phyloP scores from a whole-genome alignment of 2,888 invertebrate genomes.

The Metopia argyrocephala region DNA sequence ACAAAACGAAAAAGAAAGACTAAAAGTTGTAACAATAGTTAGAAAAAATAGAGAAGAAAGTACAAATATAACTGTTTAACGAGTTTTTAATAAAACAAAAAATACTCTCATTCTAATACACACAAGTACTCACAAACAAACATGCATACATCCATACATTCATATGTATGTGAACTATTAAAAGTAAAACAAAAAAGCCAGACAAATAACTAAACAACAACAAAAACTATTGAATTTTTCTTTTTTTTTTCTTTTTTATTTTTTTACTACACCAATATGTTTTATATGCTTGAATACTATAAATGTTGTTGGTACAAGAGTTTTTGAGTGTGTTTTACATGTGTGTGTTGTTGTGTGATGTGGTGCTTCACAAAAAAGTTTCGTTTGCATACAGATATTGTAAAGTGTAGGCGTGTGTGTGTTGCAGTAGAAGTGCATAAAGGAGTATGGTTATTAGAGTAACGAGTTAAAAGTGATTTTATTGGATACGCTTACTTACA shows the following conservation, averaged over 20 bases:
- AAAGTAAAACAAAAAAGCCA: background rate
- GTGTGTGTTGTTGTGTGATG: no score
- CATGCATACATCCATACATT: background rate
- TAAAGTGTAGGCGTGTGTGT: background rate
- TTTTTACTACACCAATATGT: no score
- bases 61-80: background rate
- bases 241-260: no score
- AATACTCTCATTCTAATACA: background rate
- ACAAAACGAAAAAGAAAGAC: background rate
- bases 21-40: background rate
- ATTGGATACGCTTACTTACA: slow-evolving; percentile 63
- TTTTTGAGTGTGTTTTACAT: background rate
- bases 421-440: background rate
- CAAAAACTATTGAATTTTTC: slow-evolving; percentile 28
- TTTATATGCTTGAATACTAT: slow-evolving; percentile 13
- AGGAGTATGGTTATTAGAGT: slow-evolving; percentile 48
- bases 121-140: background rate
- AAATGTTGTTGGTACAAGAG: background rate
- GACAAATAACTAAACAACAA: slow-evolving; percentile 2
- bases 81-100: background rate
- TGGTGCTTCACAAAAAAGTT: no score
- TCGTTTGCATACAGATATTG: background rate
- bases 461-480: slow-evolving; percentile 60
- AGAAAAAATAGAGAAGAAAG: background rate
- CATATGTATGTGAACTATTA: no score